Conservation (phyloP, 35 echinoderm and acorn worm genomes). For the Hemicentrotus pulcherrimus region DNA sequence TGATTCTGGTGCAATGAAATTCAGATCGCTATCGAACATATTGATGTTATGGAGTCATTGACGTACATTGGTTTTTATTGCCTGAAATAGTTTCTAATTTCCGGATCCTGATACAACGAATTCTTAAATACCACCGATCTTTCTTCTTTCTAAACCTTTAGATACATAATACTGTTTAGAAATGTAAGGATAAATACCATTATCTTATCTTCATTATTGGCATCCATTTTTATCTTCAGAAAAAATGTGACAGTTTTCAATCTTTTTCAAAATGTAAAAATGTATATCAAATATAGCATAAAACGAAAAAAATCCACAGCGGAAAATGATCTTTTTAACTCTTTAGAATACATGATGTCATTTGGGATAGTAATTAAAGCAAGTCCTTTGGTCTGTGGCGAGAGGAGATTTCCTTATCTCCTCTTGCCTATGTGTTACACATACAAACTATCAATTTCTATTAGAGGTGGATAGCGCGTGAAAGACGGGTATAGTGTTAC, state of each 20-base stretch:
- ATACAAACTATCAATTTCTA: not conserved
- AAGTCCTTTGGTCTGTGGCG: not conserved
- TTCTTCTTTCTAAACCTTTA: not conserved
- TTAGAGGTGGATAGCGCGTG: not conserved
- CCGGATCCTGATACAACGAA: too few species aligned
- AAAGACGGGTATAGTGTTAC: not conserved
- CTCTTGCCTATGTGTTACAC: not conserved
- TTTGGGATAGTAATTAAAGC: not conserved
- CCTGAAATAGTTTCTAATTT: not conserved
- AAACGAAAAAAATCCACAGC: not conserved
- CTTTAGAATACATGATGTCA: not conserved
- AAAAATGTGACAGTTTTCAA: too few species aligned
- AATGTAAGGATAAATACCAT: not conserved
- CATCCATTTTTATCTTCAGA: too few species aligned
- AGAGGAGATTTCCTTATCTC: not conserved
- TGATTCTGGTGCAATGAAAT: not conserved
- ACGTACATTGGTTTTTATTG: not conserved
- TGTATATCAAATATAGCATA: not conserved
- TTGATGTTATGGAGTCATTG: not conserved
- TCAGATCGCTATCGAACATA: not conserved
- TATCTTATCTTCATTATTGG: not conserved
- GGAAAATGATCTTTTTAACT: not conserved
- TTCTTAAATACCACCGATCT: not conserved
- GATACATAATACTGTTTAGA: not conserved
- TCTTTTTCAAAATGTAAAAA: not conserved